These are phyloP conservation scores for Etheostoma perlongum DNA, from an alignment of 2,797 vertebrate species.

Conservation along the genomic window DNA sequence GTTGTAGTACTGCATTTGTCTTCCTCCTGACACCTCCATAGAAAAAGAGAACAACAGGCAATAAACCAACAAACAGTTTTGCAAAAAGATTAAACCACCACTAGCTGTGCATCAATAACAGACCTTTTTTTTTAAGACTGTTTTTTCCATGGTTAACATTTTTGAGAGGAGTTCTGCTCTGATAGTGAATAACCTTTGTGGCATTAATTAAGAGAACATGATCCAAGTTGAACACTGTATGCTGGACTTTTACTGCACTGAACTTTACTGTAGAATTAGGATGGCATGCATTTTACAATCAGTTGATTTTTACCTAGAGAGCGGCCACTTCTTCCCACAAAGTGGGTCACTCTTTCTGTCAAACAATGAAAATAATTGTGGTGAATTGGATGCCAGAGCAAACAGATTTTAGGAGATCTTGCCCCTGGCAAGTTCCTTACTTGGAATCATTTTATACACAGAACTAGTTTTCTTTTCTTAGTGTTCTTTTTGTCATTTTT, in stretches of 20 bases:
- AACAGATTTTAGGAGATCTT: slow-evolving; percentile 62
- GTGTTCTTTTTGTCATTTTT: slow-evolving; percentile 68
- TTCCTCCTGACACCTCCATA: slow-evolving; percentile 84
- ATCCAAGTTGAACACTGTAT: slow-evolving; percentile 72
- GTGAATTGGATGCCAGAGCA: slow-evolving; percentile 71
- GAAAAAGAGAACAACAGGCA: slow-evolving; percentile 86
- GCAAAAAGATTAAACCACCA: slow-evolving; percentile 81
- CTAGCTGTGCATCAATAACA: slow-evolving; percentile 74
- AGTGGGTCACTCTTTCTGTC: slow-evolving; percentile 74
- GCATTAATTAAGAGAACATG: slow-evolving; percentile 68
- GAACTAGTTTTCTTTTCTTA: slow-evolving; percentile 63
- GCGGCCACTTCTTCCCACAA: slow-evolving; percentile 74
- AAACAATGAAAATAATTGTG: slow-evolving; percentile 73
- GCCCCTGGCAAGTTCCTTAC: slow-evolving; percentile 67
- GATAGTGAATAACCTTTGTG: slow-evolving; percentile 71
- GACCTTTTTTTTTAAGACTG: slow-evolving; percentile 47
- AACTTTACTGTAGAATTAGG: slow-evolving; percentile 75
- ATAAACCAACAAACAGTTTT: slow-evolving; percentile 84
- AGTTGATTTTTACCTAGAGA: slow-evolving; percentile 81
- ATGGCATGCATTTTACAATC: slow-evolving; percentile 88
- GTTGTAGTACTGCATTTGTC: slow-evolving; percentile 85
- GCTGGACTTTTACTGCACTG: slow-evolving; percentile 72
- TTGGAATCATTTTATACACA: slow-evolving; percentile 79
- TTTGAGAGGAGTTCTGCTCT: slow-evolving; percentile 61
- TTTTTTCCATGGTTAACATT: slow-evolving; percentile 41